Evolutionary conservation across 2,888 invertebrate genomes (phyloP).

Genomic region (Philopedon plagiatum): DNA sequence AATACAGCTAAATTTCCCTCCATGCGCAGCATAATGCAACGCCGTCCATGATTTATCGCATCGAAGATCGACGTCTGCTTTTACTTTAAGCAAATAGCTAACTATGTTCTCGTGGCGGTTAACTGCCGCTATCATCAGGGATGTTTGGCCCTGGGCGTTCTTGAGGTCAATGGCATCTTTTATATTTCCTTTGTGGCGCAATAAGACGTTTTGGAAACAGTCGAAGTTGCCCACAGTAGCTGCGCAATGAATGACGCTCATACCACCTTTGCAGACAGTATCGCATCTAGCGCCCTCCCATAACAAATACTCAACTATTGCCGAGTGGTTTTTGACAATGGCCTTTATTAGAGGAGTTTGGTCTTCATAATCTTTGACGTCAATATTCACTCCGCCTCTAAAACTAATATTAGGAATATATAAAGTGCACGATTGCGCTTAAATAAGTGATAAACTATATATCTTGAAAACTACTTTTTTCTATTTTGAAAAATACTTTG

Average conservation of each 20-base stretch:
- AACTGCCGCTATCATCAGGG: not conserved
- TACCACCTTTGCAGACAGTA: not conserved
- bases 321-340: not conserved
- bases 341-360: not conserved
- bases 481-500: too few species aligned
- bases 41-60: slow-evolving; percentile 2
- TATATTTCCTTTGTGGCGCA: not conserved
- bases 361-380: not conserved
- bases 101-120: not conserved
- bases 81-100: not conserved
- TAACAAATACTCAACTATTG: not conserved
- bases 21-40: not conserved
- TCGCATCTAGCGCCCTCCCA: not conserved
- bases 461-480: too few species aligned
- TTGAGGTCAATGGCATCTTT: not conserved
- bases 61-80: not conserved
- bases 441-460: too few species aligned
- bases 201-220: not conserved
- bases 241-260: not conserved
- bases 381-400: not conserved
- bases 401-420: too few species aligned
- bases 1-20: not conserved
- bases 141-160: not conserved
- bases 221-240: not conserved
- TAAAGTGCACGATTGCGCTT: too few species aligned